Evolutionary conservation across 2,113 vertebrate species (phyloP).

Genomic region (Calcarius ornatus): DNA sequence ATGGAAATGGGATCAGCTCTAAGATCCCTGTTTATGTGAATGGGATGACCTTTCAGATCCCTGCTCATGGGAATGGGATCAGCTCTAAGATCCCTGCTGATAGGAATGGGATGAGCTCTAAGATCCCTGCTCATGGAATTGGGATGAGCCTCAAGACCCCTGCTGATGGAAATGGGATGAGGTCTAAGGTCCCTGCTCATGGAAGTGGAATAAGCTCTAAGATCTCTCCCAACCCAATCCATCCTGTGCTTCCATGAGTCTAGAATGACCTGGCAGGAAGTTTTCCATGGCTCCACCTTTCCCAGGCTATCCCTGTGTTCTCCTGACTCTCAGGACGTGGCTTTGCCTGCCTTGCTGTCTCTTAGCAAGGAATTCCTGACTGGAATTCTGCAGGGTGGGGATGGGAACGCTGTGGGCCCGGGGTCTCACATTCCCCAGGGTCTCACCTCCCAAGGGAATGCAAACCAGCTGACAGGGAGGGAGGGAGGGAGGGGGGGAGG

Average conservation of each 20-base stretch:
- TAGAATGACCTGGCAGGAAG: not conserved
- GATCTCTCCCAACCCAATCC: not conserved
- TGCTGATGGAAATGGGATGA: not conserved
- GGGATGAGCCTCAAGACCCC: no score
- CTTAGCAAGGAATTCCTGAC: not conserved
- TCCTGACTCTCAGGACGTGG: accelerated
- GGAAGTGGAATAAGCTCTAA: not conserved
- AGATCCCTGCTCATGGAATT: not conserved
- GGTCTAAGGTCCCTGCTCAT: not conserved
- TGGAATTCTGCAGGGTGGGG: not conserved
- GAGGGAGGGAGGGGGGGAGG: not conserved
- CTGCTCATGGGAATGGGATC: no score
- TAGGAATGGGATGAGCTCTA: no score
- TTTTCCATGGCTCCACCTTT: not conserved
- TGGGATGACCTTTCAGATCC: not conserved
- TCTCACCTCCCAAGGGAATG: not conserved
- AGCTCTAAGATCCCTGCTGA: not conserved
- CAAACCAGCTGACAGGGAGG: not conserved
- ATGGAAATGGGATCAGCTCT: not conserved
- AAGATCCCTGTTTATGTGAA: not conserved
- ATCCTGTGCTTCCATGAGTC: accelerated
- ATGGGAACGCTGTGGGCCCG: accelerated
- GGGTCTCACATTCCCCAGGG: not conserved
- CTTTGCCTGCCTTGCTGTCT: accelerated
- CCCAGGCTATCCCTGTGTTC: accelerated